Conservation (phyloP, 2,797 vertebrate species). For the Danio aesculapii region DNA sequence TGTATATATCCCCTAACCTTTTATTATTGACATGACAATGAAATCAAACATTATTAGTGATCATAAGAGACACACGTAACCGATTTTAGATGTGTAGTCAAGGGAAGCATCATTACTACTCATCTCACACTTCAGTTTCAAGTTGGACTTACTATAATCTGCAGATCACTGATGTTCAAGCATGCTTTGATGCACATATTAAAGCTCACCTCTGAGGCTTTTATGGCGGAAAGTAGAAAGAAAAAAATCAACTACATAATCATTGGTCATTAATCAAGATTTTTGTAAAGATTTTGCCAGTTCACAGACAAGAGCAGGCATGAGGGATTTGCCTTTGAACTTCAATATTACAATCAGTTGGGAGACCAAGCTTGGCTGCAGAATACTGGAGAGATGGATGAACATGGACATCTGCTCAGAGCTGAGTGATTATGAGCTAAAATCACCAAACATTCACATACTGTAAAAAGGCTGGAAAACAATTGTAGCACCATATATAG, state of each 20-base stretch:
- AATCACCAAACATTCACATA: not conserved
- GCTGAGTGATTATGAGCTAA: not conserved
- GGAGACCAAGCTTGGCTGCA: not conserved
- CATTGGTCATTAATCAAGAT: not conserved
- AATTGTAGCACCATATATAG: not conserved
- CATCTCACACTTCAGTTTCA: not conserved
- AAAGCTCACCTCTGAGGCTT: no score
- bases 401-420: not conserved
- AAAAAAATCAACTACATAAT: slow-evolving; percentile 14
- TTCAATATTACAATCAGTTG: not conserved
- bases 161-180: not conserved
- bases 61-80: not conserved
- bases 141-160: not conserved
- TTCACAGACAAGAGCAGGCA: not conserved
- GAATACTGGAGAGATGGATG: not conserved
- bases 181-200: not conserved
- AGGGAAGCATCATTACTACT: not conserved
- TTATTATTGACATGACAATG: no score
- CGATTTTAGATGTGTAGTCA: not conserved
- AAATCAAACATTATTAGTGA: not conserved
- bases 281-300: not conserved
- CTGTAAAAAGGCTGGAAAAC: not conserved
- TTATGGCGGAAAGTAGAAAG: no score
- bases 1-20: no score
- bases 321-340: not conserved